These are phyloP conservation scores for Hippopotamyrus pictus DNA, from an alignment of 2,797 vertebrate genomes.

Conservation along the genomic window DNA sequence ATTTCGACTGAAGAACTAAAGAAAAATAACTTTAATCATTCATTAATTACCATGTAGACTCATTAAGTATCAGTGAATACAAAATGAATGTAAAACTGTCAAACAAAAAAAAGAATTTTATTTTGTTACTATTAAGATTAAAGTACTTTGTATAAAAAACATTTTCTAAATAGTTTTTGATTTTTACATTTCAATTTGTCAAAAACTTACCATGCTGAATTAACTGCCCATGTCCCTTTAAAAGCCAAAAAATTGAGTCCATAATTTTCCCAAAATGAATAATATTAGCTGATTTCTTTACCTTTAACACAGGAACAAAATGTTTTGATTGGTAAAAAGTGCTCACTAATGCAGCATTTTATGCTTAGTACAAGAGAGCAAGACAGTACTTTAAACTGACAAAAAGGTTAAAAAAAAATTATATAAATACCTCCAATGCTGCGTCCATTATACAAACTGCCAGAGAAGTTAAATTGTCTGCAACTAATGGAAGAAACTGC, in stretches of 20 bases:
- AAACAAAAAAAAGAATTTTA: not conserved
- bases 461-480: slow-evolving; percentile 71
- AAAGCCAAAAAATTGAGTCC: slow-evolving; percentile 73
- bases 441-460: slow-evolving; percentile 60
- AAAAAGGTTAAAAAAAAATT: not conserved
- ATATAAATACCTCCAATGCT: slow-evolving; percentile 34
- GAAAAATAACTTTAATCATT: slow-evolving; percentile 17
- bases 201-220: slow-evolving; percentile 55
- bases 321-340: not conserved
- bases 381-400: not conserved
- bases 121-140: not conserved
- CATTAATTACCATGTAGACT: not conserved
- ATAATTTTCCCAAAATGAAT: slow-evolving; percentile 69
- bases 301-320: slow-evolving; percentile 49
- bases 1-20: slow-evolving; percentile 73
- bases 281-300: slow-evolving; percentile 60
- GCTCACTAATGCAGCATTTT: not conserved
- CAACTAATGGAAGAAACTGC: slow-evolving; percentile 74
- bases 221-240: slow-evolving; percentile 65
- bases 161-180: not conserved
- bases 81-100: not conserved
- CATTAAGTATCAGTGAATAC: not conserved
- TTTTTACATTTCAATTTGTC: not conserved
- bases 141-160: not conserved
- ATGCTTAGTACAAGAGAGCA: not conserved